phyloP scores from a whole-genome alignment of 2,113 vertebrate species.

The Arenaria interpres region DNA sequence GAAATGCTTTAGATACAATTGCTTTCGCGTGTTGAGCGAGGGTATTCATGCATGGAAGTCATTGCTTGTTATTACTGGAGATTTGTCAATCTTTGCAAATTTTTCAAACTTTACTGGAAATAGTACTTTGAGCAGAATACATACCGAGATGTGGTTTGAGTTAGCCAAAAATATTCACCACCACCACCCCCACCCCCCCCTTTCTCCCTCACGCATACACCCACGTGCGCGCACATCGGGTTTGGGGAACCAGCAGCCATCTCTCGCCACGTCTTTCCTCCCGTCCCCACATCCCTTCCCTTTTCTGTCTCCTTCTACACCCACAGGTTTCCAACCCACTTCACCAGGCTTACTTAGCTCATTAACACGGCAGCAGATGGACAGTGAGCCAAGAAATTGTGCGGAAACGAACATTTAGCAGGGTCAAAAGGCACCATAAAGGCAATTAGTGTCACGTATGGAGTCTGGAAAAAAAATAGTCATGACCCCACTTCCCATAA shows the following conservation, averaged over 20 bases:
- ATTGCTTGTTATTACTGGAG: constrained; percentile 18
- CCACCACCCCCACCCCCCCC: neutral
- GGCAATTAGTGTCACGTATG: neutral
- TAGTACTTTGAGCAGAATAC: neutral
- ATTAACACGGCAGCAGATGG: neutral
- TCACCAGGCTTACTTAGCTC: neutral
- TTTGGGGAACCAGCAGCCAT: neutral
- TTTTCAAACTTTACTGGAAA: neutral
- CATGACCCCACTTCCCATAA: neutral
- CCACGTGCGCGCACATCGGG: accelerated
- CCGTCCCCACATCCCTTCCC: neutral
- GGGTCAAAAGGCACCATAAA: neutral
- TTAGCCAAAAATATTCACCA: neutral
- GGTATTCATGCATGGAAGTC: neutral
- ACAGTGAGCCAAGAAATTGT: neutral
- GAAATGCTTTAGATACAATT: constrained; percentile 5
- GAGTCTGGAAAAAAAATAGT: neutral
- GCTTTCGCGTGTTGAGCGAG: neutral
- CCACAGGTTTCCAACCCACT: neutral
- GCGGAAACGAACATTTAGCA: neutral
- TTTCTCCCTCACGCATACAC: neutral
- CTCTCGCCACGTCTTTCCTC: accelerated
- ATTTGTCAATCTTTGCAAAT: neutral
- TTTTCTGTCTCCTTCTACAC: neutral
- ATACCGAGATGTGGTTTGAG: accelerated